A percentile compares a stretch with the other conserved stretches of the same genome.
Evolutionary conservation across 2,888 invertebrate species (phyloP).

Genomic region (Achlya flavicornis): DNA sequence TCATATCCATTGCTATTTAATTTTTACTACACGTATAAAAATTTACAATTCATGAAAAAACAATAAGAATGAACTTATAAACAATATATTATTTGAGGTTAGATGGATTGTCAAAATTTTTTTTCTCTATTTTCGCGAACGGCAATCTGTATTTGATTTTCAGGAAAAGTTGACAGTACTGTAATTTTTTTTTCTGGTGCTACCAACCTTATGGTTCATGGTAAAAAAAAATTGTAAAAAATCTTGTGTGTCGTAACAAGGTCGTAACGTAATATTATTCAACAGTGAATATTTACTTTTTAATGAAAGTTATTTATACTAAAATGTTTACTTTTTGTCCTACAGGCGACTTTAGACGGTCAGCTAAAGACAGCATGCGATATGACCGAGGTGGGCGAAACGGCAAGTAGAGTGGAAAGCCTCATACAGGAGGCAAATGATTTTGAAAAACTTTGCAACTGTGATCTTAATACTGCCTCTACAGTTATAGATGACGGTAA

Average conservation of each 20-base stretch:
- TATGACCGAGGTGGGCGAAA: slow-evolving; percentile 95
- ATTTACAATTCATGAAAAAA: neutral
- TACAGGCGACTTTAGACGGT: slow-evolving; percentile 88
- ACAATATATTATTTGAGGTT: slow-evolving; percentile 16
- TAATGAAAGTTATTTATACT: slow-evolving; percentile 12
- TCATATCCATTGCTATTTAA: slow-evolving; percentile 69
- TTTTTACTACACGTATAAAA: neutral
- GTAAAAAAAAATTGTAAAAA: no score
- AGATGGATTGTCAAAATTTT: slow-evolving; percentile 16
- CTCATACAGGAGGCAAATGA: slow-evolving; percentile 90
- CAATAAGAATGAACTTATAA: neutral
- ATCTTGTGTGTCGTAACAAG: no score
- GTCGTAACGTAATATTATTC: no score
- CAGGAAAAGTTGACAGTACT: slow-evolving; percentile 9
- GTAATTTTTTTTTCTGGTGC: slow-evolving; percentile 13
- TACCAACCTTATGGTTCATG: no score
- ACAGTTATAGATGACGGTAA: slow-evolving; percentile 89
- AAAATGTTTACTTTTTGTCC: slow-evolving; percentile 16
- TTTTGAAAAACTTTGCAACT: slow-evolving; percentile 91
- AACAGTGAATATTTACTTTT: no score
- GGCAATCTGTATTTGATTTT: slow-evolving; percentile 16
- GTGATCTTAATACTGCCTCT: slow-evolving; percentile 92
- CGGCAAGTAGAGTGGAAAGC: slow-evolving; percentile 90
- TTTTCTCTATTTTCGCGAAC: slow-evolving; percentile 10
- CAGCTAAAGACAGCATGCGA: slow-evolving; percentile 91